A percentile compares a stretch with the other conserved stretches of the same genome.
These are phyloP conservation scores for Nomada ferruginata DNA, from an alignment of 2,888 invertebrate species.

Conservation along the genomic window DNA sequence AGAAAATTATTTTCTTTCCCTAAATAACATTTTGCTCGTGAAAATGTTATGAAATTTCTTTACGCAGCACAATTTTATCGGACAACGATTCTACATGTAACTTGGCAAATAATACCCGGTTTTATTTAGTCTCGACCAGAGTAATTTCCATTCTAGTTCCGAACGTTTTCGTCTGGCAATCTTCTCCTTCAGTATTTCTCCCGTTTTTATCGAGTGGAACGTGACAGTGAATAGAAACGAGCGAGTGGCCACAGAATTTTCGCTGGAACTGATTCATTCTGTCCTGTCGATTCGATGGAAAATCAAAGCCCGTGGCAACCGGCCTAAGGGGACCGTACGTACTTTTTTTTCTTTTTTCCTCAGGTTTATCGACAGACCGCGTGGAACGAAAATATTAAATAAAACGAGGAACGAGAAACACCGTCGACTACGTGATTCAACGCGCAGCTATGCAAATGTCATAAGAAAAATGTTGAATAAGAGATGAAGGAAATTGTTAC, in stretches of 20 bases:
- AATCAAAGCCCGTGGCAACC: not conserved
- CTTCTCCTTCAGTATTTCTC: not conserved
- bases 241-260: conserved; percentile 3
- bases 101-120: not conserved
- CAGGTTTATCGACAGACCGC: not conserved
- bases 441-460: not conserved
- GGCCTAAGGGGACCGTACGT: not conserved
- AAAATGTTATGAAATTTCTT: not conserved
- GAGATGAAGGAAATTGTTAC: no score
- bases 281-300: conserved; percentile 19
- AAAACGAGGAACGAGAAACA: not conserved
- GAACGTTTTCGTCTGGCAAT: not conserved
- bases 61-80: not conserved
- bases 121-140: not conserved
- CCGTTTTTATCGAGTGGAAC: conserved; percentile 1
- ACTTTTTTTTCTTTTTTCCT: not conserved
- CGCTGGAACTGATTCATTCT: conserved; percentile 32
- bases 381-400: not conserved
- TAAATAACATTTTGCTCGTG: no score
- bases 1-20: no score
- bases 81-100: not conserved
- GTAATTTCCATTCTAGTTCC: conserved; percentile 4
- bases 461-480: not conserved
- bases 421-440: not conserved
- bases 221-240: conserved; percentile 8